Base-by-base conservation (phyloP, 1,140 invertebrate species). In the Zaprionus kolodkinae region DNA sequence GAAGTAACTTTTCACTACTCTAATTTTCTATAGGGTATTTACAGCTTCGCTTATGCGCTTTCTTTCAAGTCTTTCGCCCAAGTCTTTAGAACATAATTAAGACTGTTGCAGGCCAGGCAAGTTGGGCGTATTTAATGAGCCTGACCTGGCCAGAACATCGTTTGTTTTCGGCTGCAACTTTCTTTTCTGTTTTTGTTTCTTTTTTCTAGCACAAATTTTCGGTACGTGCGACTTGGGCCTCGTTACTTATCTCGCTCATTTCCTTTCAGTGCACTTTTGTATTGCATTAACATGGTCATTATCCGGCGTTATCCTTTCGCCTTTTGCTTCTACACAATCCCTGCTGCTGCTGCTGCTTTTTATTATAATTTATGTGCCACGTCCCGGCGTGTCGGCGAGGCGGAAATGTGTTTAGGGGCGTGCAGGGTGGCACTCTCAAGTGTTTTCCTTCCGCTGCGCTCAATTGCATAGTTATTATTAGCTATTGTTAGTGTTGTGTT, bases 261-360 rank as follows among this genome's bases (percentile, higher is more conserved):
- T 88, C 85, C 85, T 88, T 90, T 90, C 85, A 90, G 81, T 89
- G 85, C 85, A 88, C 85, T 89, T 89, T 81, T 89, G 85, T 89
- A 83, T 77, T 85, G 81, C 85, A 89, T 89, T 89, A 89, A 89
- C 81, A 89, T 89, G 85, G 85, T 90, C 85, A 89, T 89, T 89
- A 89, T 89, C 77, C 74, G 45, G 57, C 63, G 62, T 79, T 79
- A 80, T 65, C 60, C 66, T 72, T 80, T 65, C 56, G 72, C 33
- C 62, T 57, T 57, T 69, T 81, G 82, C 82, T 72, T 70, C 76
- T 86, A 86, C 86, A 54, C 72, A 72, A 38, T 60, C 35, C 36
- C 61, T 17, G 38, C n/a, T 21, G 1, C 11, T 33, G 5, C 30
- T 35, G 59, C 27, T 62, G 38, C 30, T 54, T 56, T 77, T 60